Evolutionary conservation across 2,113 vertebrate genomes (phyloP), one percentile per base, ranked within the genome.

Genomic region (Chloebia gouldiae): DNA sequence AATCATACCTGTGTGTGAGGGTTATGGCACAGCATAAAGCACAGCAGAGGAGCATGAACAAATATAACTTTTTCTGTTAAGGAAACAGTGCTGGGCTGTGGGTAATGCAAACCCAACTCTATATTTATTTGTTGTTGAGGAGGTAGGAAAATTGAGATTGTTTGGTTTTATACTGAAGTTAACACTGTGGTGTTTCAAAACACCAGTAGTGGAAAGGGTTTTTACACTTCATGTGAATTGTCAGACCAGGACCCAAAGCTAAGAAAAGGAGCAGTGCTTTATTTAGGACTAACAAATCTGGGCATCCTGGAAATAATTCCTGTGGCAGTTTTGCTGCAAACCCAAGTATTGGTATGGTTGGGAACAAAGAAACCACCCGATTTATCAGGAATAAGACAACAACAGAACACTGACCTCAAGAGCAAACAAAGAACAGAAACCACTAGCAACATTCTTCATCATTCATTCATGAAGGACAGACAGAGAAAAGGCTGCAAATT

Each of bases 331-430:
- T 39, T 10, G 4, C 51, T 73, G 45, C 47, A 93, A 92, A 79
- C 17, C 15, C 45, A 78, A 31, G 40, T 2, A 57, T 2, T 1
- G 9, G 40, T 2, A 57, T 2, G 1, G 9, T 1, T 85, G 31
- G 47, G 68, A 87, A 60, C 13, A 73, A 90, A 45, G 59, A 30
- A 89, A 50, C 6, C 22, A 71, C 17, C 4, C 39, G 28, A 35
- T 86, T 80, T 49, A 65, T 28, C 39, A 82, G 8, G 13, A 95
- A 31, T 15, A 80, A 73, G 42, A 73, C 22, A 85, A 61, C 3
- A 10, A 5, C 13, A 77, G 57, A 86, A 73, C 22, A 30, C 31
- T 5, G 7, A 82, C 30, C 15, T 83, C 42, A 73, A 45, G 0
- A 78, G 49, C 61, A 89, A 81, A 78, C 5, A 45, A 40, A 47